Evolutionary conservation across 2,797 vertebrate genomes (phyloP).

Genomic region (Cirrhinus mrigala): DNA sequence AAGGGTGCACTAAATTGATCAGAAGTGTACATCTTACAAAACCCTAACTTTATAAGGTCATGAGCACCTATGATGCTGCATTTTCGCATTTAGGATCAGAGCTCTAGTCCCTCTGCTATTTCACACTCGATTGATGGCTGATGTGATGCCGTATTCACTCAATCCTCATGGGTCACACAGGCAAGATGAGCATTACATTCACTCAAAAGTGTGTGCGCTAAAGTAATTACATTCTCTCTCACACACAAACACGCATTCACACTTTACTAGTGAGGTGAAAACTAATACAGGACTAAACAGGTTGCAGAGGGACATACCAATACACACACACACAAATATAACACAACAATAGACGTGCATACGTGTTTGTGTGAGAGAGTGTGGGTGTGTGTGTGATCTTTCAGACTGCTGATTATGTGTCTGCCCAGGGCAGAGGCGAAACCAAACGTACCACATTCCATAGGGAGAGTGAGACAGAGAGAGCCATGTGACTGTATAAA

Average conservation of each 20-base stretch:
- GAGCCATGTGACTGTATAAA: slow-evolving; percentile 1
- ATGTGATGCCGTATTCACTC: slow-evolving; percentile 12
- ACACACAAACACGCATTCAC: slow-evolving; percentile 30
- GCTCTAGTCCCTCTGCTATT: slow-evolving; percentile 9
- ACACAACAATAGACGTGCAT: background rate
- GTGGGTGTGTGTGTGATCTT: background rate
- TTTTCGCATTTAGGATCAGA: background rate
- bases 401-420: slow-evolving; percentile 56
- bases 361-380: background rate
- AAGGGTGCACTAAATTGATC: too few relatives aligned
- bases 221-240: slow-evolving; percentile 23
- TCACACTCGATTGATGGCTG: slow-evolving; percentile 23
- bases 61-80: background rate
- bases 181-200: slow-evolving; percentile 20
- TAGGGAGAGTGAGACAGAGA: slow-evolving; percentile 23
- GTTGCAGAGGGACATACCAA: background rate
- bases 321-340: background rate
- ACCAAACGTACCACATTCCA: slow-evolving; percentile 45
- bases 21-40: too few relatives aligned
- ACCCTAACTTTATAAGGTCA: background rate
- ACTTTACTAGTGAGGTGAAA: slow-evolving; percentile 22
- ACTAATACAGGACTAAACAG: slow-evolving; percentile 30
- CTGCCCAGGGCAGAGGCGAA: slow-evolving; percentile 52
- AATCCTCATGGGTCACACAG: slow-evolving; percentile 21
- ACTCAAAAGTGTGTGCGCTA: slow-evolving; percentile 18